Conservation (phyloP, 2,113 vertebrate genomes). For the Engraulis encrasicolus region DNA sequence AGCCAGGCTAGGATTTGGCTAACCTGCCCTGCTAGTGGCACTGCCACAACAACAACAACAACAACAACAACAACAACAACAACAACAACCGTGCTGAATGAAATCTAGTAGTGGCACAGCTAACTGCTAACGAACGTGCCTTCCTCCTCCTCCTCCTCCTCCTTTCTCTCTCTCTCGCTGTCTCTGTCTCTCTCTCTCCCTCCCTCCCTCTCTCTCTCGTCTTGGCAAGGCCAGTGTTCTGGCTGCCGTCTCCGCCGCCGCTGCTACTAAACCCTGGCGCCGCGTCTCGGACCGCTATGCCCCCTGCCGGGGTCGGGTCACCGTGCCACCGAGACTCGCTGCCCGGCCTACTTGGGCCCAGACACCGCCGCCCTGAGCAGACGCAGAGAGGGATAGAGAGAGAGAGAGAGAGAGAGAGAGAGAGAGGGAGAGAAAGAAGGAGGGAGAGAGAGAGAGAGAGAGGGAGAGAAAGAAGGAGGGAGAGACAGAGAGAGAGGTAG, state of each 20-base stretch:
- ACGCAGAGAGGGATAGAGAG: background rate
- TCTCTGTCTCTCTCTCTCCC: too few relatives aligned
- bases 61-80: too few relatives aligned
- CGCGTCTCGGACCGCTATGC: background rate
- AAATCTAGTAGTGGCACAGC: background rate
- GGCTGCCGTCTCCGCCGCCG: background rate
- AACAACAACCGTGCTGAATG: background rate
- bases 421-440: background rate
- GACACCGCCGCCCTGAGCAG: background rate
- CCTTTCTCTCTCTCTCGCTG: too few relatives aligned
- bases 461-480: background rate
- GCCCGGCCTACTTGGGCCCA: conserved; percentile 4
- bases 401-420: too few relatives aligned
- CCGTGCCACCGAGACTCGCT: background rate
- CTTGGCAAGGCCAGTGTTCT: background rate
- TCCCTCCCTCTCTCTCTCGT: too few relatives aligned
- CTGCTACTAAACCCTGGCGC: background rate
- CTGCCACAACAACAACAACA: background rate
- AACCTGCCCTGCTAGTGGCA: background rate
- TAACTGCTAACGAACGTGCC: background rate
- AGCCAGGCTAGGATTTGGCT: too few relatives aligned
- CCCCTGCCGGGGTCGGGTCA: conserved; percentile 17
- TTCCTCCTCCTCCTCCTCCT: background rate
- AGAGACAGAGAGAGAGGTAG: too few relatives aligned
- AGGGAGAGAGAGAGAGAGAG: too few relatives aligned